Evolutionary conservation across 2,113 vertebrate genomes (phyloP).

Genomic region (Macquaria australasica): DNA sequence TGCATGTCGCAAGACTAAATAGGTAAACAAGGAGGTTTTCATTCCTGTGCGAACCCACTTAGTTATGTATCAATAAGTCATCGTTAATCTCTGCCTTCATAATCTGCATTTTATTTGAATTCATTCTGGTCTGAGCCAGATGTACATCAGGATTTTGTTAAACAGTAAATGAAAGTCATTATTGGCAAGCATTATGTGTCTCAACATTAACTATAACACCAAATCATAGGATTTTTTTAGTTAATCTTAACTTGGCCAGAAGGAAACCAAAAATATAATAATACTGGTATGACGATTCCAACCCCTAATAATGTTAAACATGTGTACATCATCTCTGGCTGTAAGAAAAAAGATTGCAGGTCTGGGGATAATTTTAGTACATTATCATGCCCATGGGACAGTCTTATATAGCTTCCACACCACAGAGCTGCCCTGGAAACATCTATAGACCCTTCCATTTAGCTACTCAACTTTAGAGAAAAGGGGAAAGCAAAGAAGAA

Average conservation of each 20-base stretch:
- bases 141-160: not conserved
- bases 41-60: not conserved
- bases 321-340: not conserved
- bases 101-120: constrained; percentile 12
- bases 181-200: not conserved
- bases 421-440: constrained; percentile 17
- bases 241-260: not conserved
- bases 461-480: not conserved
- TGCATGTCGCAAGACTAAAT: not conserved
- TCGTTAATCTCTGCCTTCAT: not conserved
- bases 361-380: constrained; percentile 55
- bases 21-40: not conserved
- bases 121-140: not conserved
- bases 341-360: constrained; percentile 23
- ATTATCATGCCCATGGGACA: constrained; percentile 19
- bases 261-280: not conserved
- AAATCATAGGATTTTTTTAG: not conserved
- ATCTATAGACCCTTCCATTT: not conserved
- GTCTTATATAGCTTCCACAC: constrained; percentile 15
- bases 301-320: not conserved
- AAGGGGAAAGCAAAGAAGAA: not conserved
- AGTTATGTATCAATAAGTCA: not conserved
- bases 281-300: too few species aligned
- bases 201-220: not conserved
- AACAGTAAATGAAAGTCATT: not conserved